Percentiles rank a stretch among this genome's conserved stretches.
These are phyloP conservation scores for Thelaira solivaga DNA, from an alignment of 2,888 invertebrate species.

Conservation along the genomic window DNA sequence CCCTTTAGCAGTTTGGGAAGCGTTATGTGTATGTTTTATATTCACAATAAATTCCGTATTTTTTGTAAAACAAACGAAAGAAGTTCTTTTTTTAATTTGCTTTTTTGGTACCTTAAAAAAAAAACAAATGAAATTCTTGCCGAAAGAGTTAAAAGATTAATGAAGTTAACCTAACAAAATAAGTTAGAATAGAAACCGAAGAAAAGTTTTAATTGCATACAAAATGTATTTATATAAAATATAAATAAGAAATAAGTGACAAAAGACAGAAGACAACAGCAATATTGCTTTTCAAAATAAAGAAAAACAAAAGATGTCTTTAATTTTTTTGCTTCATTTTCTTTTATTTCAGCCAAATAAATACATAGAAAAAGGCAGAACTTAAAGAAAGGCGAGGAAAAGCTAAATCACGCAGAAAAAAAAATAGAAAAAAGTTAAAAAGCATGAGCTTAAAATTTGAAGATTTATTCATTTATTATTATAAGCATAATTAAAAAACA, in stretches of 20 bases:
- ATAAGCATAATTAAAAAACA: too few relatives aligned
- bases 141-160: constrained; percentile 48
- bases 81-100: neutral
- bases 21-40: too few relatives aligned
- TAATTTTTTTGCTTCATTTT: neutral
- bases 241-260: neutral
- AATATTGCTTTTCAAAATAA: neutral
- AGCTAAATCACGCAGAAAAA: too few relatives aligned
- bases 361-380: too few relatives aligned
- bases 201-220: constrained; percentile 50
- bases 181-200: constrained; percentile 25
- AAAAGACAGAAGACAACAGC: neutral
- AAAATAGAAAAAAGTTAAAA: neutral
- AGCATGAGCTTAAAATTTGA: too few relatives aligned
- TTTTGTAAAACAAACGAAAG: neutral
- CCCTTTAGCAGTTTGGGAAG: too few relatives aligned
- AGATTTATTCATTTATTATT: too few relatives aligned
- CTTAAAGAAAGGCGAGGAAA: too few relatives aligned
- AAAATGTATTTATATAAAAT: constrained; percentile 36
- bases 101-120: neutral
- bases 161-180: constrained; percentile 26
- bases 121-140: constrained; percentile 8
- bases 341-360: too few relatives aligned
- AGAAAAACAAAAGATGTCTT: neutral
- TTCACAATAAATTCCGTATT: neutral